These are phyloP conservation scores for Cherax quadricarinatus DNA, from an alignment of 1,140 invertebrate species.

Conservation along the genomic window DNA sequence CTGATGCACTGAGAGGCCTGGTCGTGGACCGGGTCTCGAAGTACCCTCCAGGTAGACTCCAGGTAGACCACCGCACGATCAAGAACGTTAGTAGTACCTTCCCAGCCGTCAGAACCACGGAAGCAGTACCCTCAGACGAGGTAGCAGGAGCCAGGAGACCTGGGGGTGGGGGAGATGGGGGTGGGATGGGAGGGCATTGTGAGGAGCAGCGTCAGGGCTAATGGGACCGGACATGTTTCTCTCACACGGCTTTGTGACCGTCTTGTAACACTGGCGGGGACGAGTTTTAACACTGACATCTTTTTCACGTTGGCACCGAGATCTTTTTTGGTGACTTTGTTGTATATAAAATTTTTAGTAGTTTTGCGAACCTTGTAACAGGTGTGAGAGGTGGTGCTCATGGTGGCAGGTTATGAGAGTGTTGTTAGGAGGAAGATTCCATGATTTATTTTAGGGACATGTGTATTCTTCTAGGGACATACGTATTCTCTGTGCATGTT, in stretches of 20 bases:
- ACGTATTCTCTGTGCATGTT: too few relatives aligned
- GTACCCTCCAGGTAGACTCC: too few relatives aligned
- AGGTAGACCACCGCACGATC: too few relatives aligned
- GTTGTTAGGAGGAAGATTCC: too few relatives aligned
- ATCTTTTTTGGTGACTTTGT: neutral
- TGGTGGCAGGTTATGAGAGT: too few relatives aligned
- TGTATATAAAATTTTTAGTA: neutral
- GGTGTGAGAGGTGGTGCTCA: neutral
- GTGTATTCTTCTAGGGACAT: too few relatives aligned
- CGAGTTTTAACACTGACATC: neutral
- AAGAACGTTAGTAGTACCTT: too few relatives aligned
- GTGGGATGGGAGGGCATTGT: neutral
- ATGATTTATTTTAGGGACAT: too few relatives aligned
- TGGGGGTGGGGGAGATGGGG: too few relatives aligned
- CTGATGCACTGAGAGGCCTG: too few relatives aligned
- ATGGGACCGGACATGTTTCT: neutral
- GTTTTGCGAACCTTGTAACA: neutral
- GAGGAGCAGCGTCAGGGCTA: neutral
- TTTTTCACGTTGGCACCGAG: neutral
- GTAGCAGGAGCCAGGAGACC: neutral
- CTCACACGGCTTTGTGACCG: neutral
- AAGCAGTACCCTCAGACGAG: neutral
- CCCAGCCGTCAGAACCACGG: too few relatives aligned
- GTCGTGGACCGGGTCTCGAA: too few relatives aligned
- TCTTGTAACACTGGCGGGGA: neutral